Evolutionary conservation across 2,113 vertebrate genomes (phyloP), one percentile per base, ranked within the genome.

Genomic region (Probosciger aterrimus): DNA sequence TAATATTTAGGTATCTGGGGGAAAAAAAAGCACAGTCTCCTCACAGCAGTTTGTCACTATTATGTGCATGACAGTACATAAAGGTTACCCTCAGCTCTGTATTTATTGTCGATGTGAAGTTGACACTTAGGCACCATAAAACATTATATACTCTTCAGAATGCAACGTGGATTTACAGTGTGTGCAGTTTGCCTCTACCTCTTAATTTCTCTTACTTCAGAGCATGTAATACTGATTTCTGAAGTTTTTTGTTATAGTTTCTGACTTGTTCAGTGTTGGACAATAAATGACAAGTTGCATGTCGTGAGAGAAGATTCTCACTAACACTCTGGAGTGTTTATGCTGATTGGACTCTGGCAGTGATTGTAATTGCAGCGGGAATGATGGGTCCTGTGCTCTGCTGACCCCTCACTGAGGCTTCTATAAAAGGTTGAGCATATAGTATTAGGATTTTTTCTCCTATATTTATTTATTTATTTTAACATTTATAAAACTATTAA

Each of bases 261-360:
- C n/a, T 73, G 30, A 27, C 44, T 78, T 5, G 1, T 23, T 85
- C 16, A 20, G 9, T 0, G 0, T 76, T 41, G 55, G 62, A 88
- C 52, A 81, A 57, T 76, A 85, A 92, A 43, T 74, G 70, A 8
- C 15, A 2, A 63, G 20, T 64, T 3, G 2, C 67, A 22, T 73
- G 71, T 69, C 35, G 52, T 13, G 59, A 63, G 46, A 49, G 8
- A 33, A 79, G 81, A 11, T 47, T 73, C 65, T 85, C 17, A 3
- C 9, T 25, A 44, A 4, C 41, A 37, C 6, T 44, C 30, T 37
- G 62, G 44, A 33, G 67, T 59, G 41, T 74, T 88, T 31, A n/a
- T 62, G 76, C 37, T 82, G 85, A 9, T 65, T 60, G 59, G 57
- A 16, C 37, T 69, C 28, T 88, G 81, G 30, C 74, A 92, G 52